Evolutionary conservation across 2,113 vertebrate genomes (phyloP).

Genomic region (Cettia cetti): DNA sequence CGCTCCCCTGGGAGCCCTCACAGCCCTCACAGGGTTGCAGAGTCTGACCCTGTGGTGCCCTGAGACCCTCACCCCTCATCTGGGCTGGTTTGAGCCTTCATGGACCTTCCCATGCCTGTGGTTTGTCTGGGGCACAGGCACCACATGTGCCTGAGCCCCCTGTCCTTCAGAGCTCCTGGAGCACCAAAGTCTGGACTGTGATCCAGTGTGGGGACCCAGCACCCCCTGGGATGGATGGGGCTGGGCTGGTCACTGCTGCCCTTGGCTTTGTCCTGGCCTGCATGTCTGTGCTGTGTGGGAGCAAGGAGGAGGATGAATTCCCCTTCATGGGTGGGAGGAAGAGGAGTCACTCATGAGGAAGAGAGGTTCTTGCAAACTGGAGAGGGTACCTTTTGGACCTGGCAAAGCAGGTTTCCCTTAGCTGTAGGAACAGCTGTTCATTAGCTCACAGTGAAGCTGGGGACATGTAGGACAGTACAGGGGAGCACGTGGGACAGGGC

Average conservation of each 20-base stretch:
- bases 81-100: neutral
- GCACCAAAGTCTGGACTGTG: fast-evolving
- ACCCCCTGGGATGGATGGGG: neutral
- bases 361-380: neutral
- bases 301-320: neutral
- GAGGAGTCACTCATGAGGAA: neutral
- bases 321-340: neutral
- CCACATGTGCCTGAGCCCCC: fast-evolving
- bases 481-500: neutral
- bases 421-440: neutral
- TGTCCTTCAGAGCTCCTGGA: neutral
- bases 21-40: neutral
- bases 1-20: fast-evolving
- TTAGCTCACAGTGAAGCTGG: neutral
- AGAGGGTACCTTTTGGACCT: neutral
- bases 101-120: fast-evolving
- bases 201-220: neutral
- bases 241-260: neutral
- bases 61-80: neutral
- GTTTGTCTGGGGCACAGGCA: neutral
- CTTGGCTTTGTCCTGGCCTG: neutral
- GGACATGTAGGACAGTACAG: neutral
- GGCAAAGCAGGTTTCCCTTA: neutral
- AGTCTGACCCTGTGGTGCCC: neutral
- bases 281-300: neutral